A percentile compares a stretch with the other conserved stretches of the same genome.
Conservation (phyloP, 2,113 vertebrate species). For the Pygoscelis antarcticus region DNA sequence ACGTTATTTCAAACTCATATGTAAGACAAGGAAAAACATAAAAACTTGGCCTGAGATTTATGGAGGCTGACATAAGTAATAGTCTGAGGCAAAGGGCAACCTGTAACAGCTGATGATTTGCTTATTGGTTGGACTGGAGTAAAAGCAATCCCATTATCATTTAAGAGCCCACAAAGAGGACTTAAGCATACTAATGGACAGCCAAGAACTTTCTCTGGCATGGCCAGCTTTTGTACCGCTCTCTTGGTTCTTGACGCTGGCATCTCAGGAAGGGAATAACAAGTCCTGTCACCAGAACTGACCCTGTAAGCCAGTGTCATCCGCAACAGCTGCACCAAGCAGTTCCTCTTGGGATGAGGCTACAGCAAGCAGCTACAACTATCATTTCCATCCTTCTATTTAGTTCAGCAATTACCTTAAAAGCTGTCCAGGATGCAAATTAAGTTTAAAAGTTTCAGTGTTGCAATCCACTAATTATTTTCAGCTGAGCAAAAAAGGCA, state of each 20-base stretch:
- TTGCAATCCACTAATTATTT: not conserved
- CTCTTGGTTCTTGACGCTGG: not conserved
- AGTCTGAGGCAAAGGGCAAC: not conserved
- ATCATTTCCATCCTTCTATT: not conserved
- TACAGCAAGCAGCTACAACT: not conserved
- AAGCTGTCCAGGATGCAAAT: not conserved
- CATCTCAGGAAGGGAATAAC: not conserved
- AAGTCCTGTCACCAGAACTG: not conserved
- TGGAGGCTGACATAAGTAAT: not conserved
- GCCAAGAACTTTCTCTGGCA: not conserved
- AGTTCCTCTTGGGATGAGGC: not conserved
- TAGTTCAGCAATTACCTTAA: not conserved
- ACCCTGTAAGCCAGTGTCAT: not conserved
- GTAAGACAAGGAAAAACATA: not conserved
- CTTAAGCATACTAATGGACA: not conserved
- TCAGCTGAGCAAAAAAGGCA: not conserved
- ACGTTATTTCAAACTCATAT: not conserved
- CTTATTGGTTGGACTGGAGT: not conserved
- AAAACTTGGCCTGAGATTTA: not conserved
- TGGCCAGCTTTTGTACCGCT: not conserved
- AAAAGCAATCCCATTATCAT: not conserved
- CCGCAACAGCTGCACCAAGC: not conserved
- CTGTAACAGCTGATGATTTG: not conserved
- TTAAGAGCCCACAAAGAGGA: not conserved
- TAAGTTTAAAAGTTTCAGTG: not conserved